Evolutionary conservation across 2,113 vertebrate species (phyloP).

Genomic region (Cyprinodon brontotheroides): DNA sequence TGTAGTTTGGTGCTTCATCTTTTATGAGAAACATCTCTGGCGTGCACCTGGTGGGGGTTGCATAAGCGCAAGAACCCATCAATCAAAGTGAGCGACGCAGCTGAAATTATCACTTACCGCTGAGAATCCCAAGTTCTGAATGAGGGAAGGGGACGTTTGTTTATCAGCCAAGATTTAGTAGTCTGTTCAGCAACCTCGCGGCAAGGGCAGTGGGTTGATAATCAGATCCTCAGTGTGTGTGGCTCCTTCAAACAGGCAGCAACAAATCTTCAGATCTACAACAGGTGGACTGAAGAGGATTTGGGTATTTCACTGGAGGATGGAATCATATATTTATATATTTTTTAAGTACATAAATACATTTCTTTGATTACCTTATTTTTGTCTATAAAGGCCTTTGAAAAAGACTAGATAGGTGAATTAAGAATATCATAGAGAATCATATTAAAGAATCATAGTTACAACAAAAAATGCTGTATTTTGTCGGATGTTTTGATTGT

Average conservation of each 20-base stretch:
- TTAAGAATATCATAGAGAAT: too few species aligned
- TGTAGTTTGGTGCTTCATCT: slow-evolving; percentile 64
- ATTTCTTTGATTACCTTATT: not conserved
- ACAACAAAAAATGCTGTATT: not conserved
- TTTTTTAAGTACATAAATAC: not conserved
- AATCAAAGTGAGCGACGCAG: slow-evolving; percentile 69
- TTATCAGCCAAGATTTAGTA: slow-evolving; percentile 60
- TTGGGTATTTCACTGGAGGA: not conserved
- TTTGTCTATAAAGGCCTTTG: not conserved
- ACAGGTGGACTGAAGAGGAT: slow-evolving; percentile 37
- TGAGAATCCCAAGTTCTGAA: slow-evolving; percentile 50
- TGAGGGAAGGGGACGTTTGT: slow-evolving; percentile 55
- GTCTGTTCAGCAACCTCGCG: slow-evolving; percentile 41
- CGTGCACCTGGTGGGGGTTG: slow-evolving; percentile 45
- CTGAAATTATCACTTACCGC: slow-evolving; percentile 66
- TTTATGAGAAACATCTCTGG: slow-evolving; percentile 64
- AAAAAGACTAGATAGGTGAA: not conserved
- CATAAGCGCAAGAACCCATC: slow-evolving; percentile 51
- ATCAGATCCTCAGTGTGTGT: slow-evolving; percentile 56
- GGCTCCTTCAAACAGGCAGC: slow-evolving; percentile 31
- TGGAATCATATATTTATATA: not conserved
- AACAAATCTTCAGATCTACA: slow-evolving; percentile 13
- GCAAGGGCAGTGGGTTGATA: slow-evolving; percentile 53
- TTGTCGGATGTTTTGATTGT: not conserved
- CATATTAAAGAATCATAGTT: too few species aligned